These are phyloP conservation scores for Yasuhikotakia modesta DNA, from an alignment of 2,797 vertebrate species.

Conservation along the genomic window DNA sequence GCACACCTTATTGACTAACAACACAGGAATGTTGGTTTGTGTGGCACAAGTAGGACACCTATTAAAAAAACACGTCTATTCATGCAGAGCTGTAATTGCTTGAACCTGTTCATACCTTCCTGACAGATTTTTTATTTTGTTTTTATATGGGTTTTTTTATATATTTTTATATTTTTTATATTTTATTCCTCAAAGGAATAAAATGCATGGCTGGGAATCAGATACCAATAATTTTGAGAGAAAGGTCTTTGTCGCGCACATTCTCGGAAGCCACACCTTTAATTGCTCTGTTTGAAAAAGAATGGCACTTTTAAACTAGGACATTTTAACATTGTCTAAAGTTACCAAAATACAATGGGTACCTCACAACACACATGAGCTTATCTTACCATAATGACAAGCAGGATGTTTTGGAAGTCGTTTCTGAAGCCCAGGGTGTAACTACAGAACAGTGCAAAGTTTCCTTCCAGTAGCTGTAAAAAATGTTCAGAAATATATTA, in stretches of 20 bases:
- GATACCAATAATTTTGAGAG: not conserved
- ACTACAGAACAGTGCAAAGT: constrained; percentile 93
- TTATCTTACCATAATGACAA: constrained; percentile 91
- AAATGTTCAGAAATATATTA: constrained; percentile 23
- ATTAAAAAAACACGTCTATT: no score
- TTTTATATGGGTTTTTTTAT: no score
- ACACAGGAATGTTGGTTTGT: not conserved
- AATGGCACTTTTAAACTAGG: not conserved
- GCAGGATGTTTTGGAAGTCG: constrained; percentile 91
- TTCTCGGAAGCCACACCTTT: not conserved
- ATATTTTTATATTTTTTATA: no score
- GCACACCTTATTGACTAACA: not conserved
- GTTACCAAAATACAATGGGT: not conserved
- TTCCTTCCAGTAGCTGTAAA: constrained; percentile 89
- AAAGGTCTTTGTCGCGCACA: not conserved
- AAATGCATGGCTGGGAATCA: not conserved
- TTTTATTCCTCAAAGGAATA: not conserved
- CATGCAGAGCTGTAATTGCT: no score
- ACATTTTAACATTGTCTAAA: constrained; percentile 2
- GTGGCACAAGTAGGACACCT: not conserved
- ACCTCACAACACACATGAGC: not conserved
- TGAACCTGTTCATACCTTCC: not conserved
- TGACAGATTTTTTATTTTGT: not conserved
- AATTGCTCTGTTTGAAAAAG: not conserved
- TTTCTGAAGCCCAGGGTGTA: constrained; percentile 88